phyloP scores from a whole-genome alignment of 1,140 invertebrate species.

The Batillaria attramentaria region DNA sequence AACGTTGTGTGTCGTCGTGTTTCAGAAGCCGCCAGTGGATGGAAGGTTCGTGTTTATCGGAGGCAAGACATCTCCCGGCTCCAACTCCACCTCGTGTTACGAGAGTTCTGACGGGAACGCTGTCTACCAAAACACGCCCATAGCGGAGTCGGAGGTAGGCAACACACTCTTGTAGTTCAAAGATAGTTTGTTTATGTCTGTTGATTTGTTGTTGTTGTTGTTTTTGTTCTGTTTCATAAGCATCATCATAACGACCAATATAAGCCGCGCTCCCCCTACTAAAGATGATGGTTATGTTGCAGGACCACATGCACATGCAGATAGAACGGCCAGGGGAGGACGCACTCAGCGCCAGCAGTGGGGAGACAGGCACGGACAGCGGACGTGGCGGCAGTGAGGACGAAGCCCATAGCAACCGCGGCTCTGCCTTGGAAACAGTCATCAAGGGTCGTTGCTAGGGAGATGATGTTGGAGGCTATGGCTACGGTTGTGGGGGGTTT shows the following conservation, averaged over 20 bases:
- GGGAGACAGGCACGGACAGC: constrained; percentile 27
- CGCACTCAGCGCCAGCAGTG: constrained; percentile 23
- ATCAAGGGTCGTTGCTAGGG: not conserved
- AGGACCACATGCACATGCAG: constrained; percentile 28
- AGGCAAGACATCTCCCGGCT: constrained; percentile 9
- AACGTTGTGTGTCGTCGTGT: constrained; percentile 1
- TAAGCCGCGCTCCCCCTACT: not conserved
- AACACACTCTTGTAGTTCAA: not conserved
- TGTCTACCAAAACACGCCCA: constrained; percentile 25
- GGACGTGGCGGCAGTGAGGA: constrained; percentile 26
- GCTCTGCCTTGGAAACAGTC: constrained; percentile 9
- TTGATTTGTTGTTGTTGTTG: not conserved
- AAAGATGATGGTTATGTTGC: not conserved
- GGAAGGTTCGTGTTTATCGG: constrained; percentile 24
- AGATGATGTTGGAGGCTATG: not conserved
- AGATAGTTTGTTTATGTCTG: not conserved
- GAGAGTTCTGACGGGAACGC: constrained; percentile 26
- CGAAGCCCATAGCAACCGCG: constrained; percentile 22
- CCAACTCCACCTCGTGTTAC: constrained; percentile 18
- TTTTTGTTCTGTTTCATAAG: not conserved
- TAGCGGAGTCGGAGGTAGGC: constrained; percentile 24
- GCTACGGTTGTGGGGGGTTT: not conserved
- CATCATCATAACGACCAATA: not conserved
- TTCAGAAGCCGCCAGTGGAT: constrained; percentile 17
- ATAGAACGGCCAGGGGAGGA: constrained; percentile 18